Conservation (phyloP, 2,113 vertebrate genomes). For the Scopus umbretta region DNA sequence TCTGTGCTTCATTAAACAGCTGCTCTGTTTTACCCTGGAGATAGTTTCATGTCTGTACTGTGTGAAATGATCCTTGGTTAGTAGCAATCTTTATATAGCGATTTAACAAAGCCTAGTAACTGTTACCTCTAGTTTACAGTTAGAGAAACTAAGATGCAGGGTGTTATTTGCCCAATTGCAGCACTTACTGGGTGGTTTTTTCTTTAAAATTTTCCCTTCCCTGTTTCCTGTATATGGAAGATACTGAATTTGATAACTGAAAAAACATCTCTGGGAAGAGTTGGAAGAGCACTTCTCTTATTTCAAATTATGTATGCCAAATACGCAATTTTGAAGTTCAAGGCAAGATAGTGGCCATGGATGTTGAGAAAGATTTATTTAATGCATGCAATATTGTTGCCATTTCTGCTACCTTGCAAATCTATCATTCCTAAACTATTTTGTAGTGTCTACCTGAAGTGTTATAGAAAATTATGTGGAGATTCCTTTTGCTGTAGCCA, state of each 20-base stretch:
- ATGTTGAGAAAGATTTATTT: not conserved
- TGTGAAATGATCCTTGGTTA: not conserved
- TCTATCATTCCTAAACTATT: not conserved
- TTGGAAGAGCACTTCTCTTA: not conserved
- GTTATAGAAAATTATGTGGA: not conserved
- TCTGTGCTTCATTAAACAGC: not conserved
- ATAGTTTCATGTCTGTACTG: not conserved
- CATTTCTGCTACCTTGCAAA: not conserved
- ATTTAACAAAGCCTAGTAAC: not conserved
- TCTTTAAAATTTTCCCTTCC: not conserved
- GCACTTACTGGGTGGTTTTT: not conserved
- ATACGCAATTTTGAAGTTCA: not conserved
- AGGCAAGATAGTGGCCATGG: not conserved
- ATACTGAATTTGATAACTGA: not conserved
- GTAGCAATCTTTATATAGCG: not conserved
- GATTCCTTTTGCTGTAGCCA: not conserved
- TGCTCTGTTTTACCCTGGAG: not conserved
- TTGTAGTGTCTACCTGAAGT: not conserved
- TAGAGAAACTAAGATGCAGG: not conserved
- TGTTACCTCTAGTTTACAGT: not conserved
- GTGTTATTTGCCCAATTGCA: not conserved
- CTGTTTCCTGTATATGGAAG: not conserved
- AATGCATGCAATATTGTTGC: not conserved
- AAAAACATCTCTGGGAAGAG: not conserved
- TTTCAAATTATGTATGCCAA: not conserved